These are phyloP conservation scores for Mus caroli DNA, from an alignment of 2,797 vertebrate genomes.

Conservation along the genomic window DNA sequence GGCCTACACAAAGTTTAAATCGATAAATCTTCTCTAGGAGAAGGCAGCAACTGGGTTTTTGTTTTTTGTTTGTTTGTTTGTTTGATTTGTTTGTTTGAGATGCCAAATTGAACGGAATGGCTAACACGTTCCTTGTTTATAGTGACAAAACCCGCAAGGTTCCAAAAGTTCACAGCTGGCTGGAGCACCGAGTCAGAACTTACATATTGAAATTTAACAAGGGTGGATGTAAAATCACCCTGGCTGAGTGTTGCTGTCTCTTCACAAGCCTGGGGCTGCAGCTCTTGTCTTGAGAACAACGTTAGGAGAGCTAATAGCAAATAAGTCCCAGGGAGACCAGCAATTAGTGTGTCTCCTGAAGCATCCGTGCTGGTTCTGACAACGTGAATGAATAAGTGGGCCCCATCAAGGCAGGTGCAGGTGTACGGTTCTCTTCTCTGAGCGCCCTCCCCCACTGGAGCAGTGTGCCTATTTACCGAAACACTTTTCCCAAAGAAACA, in stretches of 20 bases:
- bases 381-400: not conserved
- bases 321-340: not conserved
- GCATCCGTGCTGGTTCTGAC: not conserved
- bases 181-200: not conserved
- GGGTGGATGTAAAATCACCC: not conserved
- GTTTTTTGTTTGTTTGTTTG: not conserved
- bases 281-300: not conserved
- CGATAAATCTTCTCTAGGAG: slow-evolving; percentile 1
- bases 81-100: not conserved
- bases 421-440: not conserved
- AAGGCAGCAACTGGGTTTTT: not conserved
- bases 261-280: not conserved
- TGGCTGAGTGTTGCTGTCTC: not conserved
- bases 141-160: not conserved
- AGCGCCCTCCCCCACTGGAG: not conserved
- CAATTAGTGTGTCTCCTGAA: not conserved
- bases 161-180: not conserved
- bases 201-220: not conserved
- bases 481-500: not conserved
- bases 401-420: not conserved
- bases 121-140: not conserved
- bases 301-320: not conserved
- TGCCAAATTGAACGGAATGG: slow-evolving; percentile 4
- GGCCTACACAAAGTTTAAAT: slow-evolving; percentile 21
- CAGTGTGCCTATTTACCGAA: not conserved